Conservation (phyloP, 35 echinoderm and acorn worm genomes). For the Anneissia japonica region DNA sequence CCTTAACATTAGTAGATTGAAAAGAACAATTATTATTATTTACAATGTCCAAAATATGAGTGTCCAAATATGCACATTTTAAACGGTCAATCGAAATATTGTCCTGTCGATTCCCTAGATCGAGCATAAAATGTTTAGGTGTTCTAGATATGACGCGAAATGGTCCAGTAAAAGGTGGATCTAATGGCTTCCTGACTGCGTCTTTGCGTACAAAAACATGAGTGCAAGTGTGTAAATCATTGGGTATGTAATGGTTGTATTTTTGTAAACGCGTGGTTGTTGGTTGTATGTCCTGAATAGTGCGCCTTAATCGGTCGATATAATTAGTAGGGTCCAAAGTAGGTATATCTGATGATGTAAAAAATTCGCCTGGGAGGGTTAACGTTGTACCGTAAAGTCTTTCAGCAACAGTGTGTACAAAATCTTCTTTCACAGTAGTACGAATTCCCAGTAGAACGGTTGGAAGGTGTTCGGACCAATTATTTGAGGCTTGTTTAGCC, state of each 20-base stretch:
- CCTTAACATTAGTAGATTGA: neutral
- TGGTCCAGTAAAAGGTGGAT: neutral
- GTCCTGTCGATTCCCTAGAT: neutral
- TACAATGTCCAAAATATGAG: slow-evolving; percentile 1
- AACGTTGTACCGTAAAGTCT: too few species aligned
- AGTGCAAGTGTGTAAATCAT: neutral
- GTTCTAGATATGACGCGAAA: neutral
- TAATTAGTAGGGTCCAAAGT: too few species aligned
- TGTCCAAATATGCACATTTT: neutral
- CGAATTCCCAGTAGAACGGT: too few species aligned
- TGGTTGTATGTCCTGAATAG: too few species aligned
- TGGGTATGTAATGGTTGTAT: neutral
- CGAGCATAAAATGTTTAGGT: neutral
- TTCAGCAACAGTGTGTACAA: too few species aligned
- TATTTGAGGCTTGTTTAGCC: too few species aligned
- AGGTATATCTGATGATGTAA: too few species aligned
- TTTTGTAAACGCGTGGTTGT: too few species aligned
- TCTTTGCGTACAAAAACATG: neutral
- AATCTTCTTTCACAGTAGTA: too few species aligned
- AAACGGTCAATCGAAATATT: neutral
- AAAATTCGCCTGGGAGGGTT: too few species aligned
- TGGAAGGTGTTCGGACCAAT: too few species aligned
- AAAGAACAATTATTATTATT: neutral
- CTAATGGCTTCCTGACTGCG: neutral
- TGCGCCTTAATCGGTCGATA: too few species aligned